Evolutionary conservation across 2,888 invertebrate species (phyloP), one percentile per base, ranked within the genome.

Genomic region (Actias luna): DNA sequence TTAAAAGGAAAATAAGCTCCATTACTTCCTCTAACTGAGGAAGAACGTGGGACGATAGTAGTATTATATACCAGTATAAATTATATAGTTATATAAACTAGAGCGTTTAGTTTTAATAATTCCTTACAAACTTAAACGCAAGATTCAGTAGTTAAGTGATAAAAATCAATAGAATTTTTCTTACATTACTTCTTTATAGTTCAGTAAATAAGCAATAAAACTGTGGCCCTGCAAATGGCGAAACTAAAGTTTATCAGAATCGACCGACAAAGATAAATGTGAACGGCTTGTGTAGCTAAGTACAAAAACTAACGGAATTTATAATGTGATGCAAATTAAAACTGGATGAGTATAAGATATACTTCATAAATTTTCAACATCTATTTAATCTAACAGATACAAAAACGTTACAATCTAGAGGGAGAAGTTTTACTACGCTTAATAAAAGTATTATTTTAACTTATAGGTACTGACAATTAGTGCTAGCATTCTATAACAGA

Each of bases 251-350:
- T 75, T 81, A 80, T 81, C 82, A 69, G 70, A 67, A 69, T 70
- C 74, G 81, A 74, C 75, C 80, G 75, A 80, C 71, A 75, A 80
- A 79, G 81, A 80, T 80, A 80, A 77, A 74, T 72, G 64, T 63
- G 64, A 69, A 69, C 68, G 70, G 62, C 64, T 66, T 69, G 65
- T 64, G 64, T 46, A 36, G 25, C 27, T 60, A 60, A 50, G 50
- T 60, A 60, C 52, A 55, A 55, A 50, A 27, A 29, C 52, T 52
- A 52, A 52, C 25, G 52, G 52, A 52, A 52, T 52, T 27, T 29
- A 46, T 46, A 46, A 46, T 46, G 22, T 22, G 29, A 29, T 52
- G 29, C 29, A 52, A 29, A 52, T 52, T 52, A 25, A 52, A 52
- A 52, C 16, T 52, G 52, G 27, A 29, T 29, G 52, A 52, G 18